Conservation (phyloP, 2,888 invertebrate genomes). For the Chironomus riparius region DNA sequence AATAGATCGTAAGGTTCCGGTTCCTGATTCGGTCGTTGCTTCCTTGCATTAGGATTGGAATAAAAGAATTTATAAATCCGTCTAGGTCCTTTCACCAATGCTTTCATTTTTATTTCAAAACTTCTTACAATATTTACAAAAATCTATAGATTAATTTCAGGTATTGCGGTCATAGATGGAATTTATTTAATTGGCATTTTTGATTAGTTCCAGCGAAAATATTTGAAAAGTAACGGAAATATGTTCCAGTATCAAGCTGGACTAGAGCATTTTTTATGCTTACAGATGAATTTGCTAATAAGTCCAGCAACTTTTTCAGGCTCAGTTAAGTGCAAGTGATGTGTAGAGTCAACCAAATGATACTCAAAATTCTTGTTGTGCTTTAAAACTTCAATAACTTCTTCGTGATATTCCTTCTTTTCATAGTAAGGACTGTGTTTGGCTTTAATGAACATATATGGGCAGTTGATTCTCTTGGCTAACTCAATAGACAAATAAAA, state of each 20-base stretch:
- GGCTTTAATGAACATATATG: slow-evolving; percentile 50
- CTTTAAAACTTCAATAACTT: slow-evolving; percentile 48
- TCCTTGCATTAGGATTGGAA: background rate
- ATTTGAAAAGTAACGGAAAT: background rate
- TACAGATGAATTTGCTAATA: slow-evolving; percentile 49
- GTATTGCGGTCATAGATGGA: background rate
- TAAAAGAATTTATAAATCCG: background rate
- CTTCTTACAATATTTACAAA: background rate
- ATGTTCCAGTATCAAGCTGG: background rate
- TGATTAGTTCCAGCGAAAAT: background rate
- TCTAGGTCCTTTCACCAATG: background rate
- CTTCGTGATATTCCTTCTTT: slow-evolving; percentile 43
- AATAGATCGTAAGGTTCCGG: background rate
- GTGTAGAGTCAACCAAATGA: slow-evolving; percentile 56
- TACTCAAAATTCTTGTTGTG: slow-evolving; percentile 49
- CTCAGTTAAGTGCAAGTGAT: slow-evolving; percentile 64
- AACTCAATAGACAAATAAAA: slow-evolving; percentile 46
- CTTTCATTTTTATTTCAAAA: background rate
- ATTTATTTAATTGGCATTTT: background rate
- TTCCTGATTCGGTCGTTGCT: background rate
- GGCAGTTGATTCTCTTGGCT: slow-evolving; percentile 47
- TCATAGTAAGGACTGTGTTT: slow-evolving; percentile 45
- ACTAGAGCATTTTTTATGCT: slow-evolving; percentile 30
- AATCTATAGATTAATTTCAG: background rate
- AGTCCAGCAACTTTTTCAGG: slow-evolving; percentile 51